Evolutionary conservation across 2,888 invertebrate genomes (phyloP).

Genomic region (Acanthacorydalis orientalis): DNA sequence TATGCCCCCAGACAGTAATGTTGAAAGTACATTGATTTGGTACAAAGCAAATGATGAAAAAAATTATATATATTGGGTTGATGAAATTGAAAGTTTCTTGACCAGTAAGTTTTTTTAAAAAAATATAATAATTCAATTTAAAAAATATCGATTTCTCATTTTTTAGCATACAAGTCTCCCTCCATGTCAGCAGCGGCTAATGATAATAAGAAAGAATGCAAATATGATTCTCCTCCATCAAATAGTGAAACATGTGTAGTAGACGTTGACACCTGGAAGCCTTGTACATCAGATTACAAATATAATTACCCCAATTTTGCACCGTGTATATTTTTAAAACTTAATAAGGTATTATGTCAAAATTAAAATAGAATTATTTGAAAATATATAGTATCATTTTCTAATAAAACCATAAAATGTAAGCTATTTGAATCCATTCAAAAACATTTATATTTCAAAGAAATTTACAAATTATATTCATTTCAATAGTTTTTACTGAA

Average conservation of each 20-base stretch:
- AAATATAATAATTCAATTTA: constrained; percentile 1
- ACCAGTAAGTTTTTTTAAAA: constrained; percentile 40
- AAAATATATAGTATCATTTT: too few relatives aligned
- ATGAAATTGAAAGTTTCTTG: constrained; percentile 58
- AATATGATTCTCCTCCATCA: constrained; percentile 39
- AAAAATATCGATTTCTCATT: neutral
- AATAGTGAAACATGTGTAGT: constrained; percentile 71
- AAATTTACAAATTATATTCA: too few relatives aligned
- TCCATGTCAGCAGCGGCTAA: constrained; percentile 24
- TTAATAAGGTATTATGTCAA: constrained; percentile 63
- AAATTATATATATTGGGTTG: constrained; percentile 67
- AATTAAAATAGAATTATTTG: too few relatives aligned
- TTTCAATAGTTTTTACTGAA: too few relatives aligned
- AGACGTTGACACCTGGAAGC: constrained; percentile 49
- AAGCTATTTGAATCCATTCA: too few relatives aligned
- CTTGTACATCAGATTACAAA: constrained; percentile 58
- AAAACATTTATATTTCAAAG: too few relatives aligned
- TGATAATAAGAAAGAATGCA: constrained; percentile 46
- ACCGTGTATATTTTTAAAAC: constrained; percentile 91
- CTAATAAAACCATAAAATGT: too few relatives aligned
- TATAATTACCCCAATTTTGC: constrained; percentile 77
- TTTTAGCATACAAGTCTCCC: constrained; percentile 9
- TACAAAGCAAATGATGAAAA: constrained; percentile 66
- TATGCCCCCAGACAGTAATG: constrained; percentile 79
- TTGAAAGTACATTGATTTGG: constrained; percentile 93